Conservation (phyloP, 92 coral and sea anemone species). For the Palythoa grandis region DNA sequence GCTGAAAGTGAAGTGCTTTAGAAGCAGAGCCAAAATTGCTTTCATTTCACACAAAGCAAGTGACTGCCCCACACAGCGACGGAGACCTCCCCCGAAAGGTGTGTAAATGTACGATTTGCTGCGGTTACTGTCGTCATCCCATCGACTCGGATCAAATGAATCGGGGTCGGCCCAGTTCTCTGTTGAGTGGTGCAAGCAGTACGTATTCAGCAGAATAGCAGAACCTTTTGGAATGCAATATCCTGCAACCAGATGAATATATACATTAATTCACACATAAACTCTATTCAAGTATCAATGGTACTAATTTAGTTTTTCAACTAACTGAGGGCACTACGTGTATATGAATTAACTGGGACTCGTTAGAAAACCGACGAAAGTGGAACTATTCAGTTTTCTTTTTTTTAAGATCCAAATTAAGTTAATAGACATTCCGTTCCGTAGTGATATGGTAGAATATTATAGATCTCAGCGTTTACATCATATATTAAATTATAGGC, state of each 20-base stretch:
- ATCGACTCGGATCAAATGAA: constrained; percentile 61
- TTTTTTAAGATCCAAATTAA: too few species aligned
- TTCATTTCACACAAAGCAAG: constrained; percentile 64
- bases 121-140: constrained; percentile 40
- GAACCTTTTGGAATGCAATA: constrained; percentile 60
- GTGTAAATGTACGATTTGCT: constrained; percentile 40
- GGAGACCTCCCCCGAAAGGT: constrained; percentile 64
- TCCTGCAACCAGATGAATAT: constrained; percentile 42
- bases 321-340: too few species aligned
- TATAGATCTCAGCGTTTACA: too few species aligned
- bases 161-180: constrained; percentile 51
- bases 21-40: constrained; percentile 53
- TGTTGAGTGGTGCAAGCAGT: constrained; percentile 52
- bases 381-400: too few species aligned
- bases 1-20: constrained; percentile 48
- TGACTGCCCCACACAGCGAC: constrained; percentile 66
- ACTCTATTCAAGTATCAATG: too few species aligned
- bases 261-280: too few species aligned
- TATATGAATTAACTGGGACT: too few species aligned
- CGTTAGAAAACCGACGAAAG: too few species aligned
- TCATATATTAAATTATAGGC: too few species aligned
- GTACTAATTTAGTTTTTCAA: too few species aligned
- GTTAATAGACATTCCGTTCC: too few species aligned
- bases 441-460: too few species aligned
- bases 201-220: constrained; percentile 53